Conservation (phyloP, 2,797 vertebrate genomes). For the Phrynocephalus forsythii region DNA sequence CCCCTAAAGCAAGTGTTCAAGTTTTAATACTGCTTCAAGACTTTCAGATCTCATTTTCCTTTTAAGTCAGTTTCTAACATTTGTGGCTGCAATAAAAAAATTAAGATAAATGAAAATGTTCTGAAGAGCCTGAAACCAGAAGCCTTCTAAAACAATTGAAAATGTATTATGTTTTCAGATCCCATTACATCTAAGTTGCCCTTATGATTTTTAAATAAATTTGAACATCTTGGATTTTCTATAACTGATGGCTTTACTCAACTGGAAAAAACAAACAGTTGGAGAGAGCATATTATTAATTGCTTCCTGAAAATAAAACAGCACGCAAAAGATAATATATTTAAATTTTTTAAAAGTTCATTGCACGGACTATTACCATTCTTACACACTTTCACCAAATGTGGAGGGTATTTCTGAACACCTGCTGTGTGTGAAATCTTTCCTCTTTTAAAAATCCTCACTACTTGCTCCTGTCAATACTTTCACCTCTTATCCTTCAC, state of each 20-base stretch:
- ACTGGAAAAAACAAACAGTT: background rate
- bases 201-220: background rate
- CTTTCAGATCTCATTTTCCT: slow-evolving; percentile 8
- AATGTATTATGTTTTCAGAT: background rate
- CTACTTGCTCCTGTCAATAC: too few species aligned
- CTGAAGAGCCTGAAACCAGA: background rate
- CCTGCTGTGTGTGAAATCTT: too few species aligned
- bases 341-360: too few species aligned
- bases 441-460: too few species aligned
- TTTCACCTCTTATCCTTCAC: too few species aligned
- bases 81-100: background rate
- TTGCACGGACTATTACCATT: too few species aligned
- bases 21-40: background rate
- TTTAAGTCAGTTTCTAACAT: background rate
- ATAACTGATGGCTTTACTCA: background rate
- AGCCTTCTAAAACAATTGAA: background rate
- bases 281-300: background rate
- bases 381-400: too few species aligned
- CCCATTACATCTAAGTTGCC: background rate
- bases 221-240: background rate
- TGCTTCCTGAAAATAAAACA: background rate
- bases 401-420: too few species aligned
- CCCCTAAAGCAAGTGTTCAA: background rate
- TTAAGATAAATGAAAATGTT: background rate
- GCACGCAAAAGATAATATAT: background rate